Conservation (phyloP, 2,888 invertebrate genomes). For the Rotaria magnacalcarata region DNA sequence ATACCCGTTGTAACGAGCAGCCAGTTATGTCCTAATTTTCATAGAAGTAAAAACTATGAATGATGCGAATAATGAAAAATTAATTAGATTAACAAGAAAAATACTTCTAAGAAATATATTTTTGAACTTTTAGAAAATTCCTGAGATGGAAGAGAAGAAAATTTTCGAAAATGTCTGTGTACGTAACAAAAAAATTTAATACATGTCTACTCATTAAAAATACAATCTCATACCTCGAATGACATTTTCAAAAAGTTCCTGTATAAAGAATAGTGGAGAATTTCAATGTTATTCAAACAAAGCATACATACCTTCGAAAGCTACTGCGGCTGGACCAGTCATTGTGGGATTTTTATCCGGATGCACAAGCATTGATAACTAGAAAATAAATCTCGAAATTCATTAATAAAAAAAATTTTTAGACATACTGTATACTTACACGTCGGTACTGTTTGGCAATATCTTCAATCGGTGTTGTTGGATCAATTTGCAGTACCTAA, state of each 20-base stretch:
- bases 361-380: constrained; percentile 92
- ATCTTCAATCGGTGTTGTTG: constrained; percentile 79
- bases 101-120: too few relatives aligned
- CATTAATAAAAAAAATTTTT: not conserved
- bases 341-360: constrained; percentile 98
- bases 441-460: constrained; percentile 92
- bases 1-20: too few relatives aligned
- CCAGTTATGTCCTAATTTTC: too few relatives aligned
- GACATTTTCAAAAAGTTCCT: not conserved
- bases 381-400: constrained; percentile 41
- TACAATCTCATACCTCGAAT: too few relatives aligned
- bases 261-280: not conserved
- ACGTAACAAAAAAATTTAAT: too few relatives aligned
- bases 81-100: too few relatives aligned
- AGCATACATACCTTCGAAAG: constrained; percentile 60
- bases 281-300: not conserved
- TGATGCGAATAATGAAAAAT: too few relatives aligned
- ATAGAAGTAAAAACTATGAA: too few relatives aligned
- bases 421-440: not conserved
- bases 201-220: too few relatives aligned
- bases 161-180: too few relatives aligned
- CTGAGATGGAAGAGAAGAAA: too few relatives aligned
- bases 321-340: constrained; percentile 77
- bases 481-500: constrained; percentile 65
- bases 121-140: too few relatives aligned